A percentile compares a stretch with the other conserved stretches of the same genome.
These are phyloP conservation scores for Drosophila kurseongensis DNA, from an alignment of 1,140 invertebrate genomes.

Conservation along the genomic window DNA sequence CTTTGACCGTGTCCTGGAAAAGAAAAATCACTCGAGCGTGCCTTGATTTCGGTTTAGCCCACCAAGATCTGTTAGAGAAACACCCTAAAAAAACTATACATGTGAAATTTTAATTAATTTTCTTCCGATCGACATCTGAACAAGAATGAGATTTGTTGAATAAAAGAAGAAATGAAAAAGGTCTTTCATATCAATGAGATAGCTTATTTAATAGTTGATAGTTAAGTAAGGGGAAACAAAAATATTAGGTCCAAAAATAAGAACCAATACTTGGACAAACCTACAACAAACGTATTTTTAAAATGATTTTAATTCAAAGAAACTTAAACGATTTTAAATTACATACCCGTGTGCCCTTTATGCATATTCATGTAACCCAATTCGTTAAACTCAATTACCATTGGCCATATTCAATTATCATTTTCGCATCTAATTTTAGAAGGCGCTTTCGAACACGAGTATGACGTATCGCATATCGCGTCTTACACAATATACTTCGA, in stretches of 20 bases:
- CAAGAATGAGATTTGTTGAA: constrained; percentile 16
- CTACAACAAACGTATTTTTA: not conserved
- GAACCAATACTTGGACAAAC: not conserved
- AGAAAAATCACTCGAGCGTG: constrained; percentile 68
- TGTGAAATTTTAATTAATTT: constrained; percentile 66
- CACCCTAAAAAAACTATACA: constrained; percentile 50
- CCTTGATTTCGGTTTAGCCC: constrained; percentile 22
- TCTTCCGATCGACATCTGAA: constrained; percentile 5
- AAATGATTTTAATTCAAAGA: not conserved
- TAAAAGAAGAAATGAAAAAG: constrained; percentile 23
- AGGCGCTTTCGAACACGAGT: constrained; percentile 1
- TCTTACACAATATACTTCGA: constrained; percentile 26
- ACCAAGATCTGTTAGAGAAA: constrained; percentile 23
- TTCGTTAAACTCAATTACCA: constrained; percentile 36
- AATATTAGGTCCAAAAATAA: not conserved
- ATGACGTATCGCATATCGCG: constrained; percentile 45
- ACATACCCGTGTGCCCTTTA: constrained; percentile 1
- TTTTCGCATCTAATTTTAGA: constrained; percentile 39
- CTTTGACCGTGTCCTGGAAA: constrained; percentile 52
- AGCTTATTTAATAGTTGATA: not conserved
- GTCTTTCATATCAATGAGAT: constrained; percentile 9
- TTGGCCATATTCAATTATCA: constrained; percentile 29
- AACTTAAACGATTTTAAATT: constrained; percentile 7
- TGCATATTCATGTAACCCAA: constrained; percentile 38
- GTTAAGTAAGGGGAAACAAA: not conserved